A percentile compares a stretch with the other conserved stretches of the same genome.
Evolutionary conservation across 1,140 invertebrate species (phyloP).

Genomic region (Helicorthomorpha holstii): DNA sequence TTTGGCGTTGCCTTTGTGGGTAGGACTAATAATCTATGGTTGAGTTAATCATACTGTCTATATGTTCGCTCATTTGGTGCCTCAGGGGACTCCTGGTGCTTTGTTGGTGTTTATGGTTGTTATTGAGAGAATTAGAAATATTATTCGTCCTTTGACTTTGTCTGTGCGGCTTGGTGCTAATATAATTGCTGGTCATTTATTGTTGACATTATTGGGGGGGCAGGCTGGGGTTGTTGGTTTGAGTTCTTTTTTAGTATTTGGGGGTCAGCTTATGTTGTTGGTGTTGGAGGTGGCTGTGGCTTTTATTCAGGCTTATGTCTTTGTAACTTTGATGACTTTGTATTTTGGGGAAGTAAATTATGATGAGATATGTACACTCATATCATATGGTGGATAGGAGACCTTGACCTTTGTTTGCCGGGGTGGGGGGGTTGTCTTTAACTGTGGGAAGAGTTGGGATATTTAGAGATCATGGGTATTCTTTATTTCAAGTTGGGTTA

Average conservation of each 20-base stretch:
- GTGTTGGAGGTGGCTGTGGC: conserved; percentile 31
- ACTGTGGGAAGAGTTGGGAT: not conserved
- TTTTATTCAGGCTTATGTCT: conserved; percentile 38
- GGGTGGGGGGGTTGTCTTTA: conserved; percentile 1
- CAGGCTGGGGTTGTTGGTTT: conserved; percentile 15
- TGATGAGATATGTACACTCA: conserved; percentile 2
- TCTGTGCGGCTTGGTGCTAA: conserved; percentile 43
- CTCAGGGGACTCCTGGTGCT: conserved; percentile 33
- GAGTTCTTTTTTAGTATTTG: conserved; percentile 25
- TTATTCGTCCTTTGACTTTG: conserved; percentile 42
- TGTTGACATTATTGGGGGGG: conserved; percentile 34
- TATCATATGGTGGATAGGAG: conserved; percentile 6
- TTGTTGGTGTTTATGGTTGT: conserved; percentile 31
- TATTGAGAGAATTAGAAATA: conserved; percentile 26
- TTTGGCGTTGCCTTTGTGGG: conserved; percentile 37
- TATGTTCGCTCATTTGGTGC: conserved; percentile 42
- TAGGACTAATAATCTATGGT: conserved; percentile 35
- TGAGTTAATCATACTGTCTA: conserved; percentile 24
- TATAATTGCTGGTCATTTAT: conserved; percentile 46
- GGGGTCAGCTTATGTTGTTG: conserved; percentile 31
- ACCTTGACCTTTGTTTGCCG: conserved; percentile 7
- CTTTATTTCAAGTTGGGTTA: conserved; percentile 26
- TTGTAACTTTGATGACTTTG: conserved; percentile 30
- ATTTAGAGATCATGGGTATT: not conserved
- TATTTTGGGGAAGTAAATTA: conserved; percentile 30